A percentile compares a stretch with the other conserved stretches of the same genome.
Conservation (phyloP, 2,888 invertebrate genomes). For the Spisula solida region DNA sequence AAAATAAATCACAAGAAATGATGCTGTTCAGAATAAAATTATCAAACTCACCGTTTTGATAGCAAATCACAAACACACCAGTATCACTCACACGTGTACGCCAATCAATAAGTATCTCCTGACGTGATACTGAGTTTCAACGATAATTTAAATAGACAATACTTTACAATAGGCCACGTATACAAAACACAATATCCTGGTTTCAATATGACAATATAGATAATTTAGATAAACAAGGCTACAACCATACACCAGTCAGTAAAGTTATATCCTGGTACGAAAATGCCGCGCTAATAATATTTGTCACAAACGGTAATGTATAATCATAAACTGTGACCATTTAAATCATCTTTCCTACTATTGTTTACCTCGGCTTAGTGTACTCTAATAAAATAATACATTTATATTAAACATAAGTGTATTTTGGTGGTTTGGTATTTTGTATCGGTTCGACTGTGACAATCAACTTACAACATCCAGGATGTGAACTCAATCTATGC, state of each 20-base stretch:
- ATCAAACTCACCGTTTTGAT: slow-evolving; percentile 38
- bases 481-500: not conserved
- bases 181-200: not conserved
- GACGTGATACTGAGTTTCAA: too few relatives aligned
- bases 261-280: too few relatives aligned
- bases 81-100: too few relatives aligned
- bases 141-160: too few relatives aligned
- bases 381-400: not conserved
- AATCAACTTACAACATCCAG: not conserved
- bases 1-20: too few relatives aligned
- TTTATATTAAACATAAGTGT: not conserved
- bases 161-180: not conserved
- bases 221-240: too few relatives aligned
- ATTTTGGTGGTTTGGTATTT: not conserved
- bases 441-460: not conserved
- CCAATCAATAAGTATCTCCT: too few relatives aligned
- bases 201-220: not conserved
- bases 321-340: not conserved
- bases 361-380: not conserved
- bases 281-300: not conserved
- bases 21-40: slow-evolving; percentile 1
- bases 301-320: not conserved
- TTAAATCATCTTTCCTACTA: not conserved
- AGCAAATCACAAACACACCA: not conserved
- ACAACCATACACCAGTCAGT: too few relatives aligned